phyloP scores from a whole-genome alignment of 1,140 invertebrate genomes.

The Drosophila punjabiensis region DNA sequence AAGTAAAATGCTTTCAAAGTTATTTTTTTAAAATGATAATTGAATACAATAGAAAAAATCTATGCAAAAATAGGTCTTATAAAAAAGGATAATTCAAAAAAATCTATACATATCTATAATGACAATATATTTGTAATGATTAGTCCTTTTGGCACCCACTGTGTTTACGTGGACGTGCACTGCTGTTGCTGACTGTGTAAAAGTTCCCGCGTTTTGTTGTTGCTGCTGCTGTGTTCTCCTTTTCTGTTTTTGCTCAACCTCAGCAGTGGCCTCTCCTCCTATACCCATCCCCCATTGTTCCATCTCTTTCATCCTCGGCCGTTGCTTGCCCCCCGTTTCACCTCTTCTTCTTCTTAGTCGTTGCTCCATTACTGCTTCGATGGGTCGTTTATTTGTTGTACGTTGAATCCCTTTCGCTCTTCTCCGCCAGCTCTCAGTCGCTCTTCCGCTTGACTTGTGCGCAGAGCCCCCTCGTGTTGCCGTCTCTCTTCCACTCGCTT shows the following conservation, averaged over 20 bases:
- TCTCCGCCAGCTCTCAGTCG: conserved; percentile 4
- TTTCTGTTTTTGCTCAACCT: conserved; percentile 63
- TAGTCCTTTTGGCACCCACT: neutral
- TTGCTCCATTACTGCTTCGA: conserved; percentile 49
- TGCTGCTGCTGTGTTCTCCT: conserved; percentile 35
- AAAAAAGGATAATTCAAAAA: too few relatives aligned
- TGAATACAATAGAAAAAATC: neutral
- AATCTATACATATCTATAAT: neutral
- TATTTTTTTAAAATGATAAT: neutral
- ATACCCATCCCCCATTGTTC: conserved; percentile 5
- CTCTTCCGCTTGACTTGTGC: conserved; percentile 49
- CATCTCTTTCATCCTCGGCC: conserved; percentile 34
- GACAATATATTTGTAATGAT: neutral
- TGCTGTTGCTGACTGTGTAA: conserved; percentile 33
- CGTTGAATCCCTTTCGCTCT: conserved; percentile 2
- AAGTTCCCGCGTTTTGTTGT: conserved; percentile 54
- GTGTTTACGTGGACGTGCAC: conserved; percentile 3
- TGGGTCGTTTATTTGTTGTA: conserved; percentile 40
- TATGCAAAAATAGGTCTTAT: neutral
- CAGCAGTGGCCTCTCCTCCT: conserved; percentile 13
- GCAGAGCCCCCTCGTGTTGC: conserved; percentile 29
- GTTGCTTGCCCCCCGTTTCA: neutral
- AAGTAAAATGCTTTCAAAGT: neutral
- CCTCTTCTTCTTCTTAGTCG: conserved; percentile 15
- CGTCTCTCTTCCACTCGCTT: conserved; percentile 9